Evolutionary conservation across 2,797 vertebrate species (phyloP), one percentile per base, ranked within the genome.

Genomic region (Lepus townsendii): DNA sequence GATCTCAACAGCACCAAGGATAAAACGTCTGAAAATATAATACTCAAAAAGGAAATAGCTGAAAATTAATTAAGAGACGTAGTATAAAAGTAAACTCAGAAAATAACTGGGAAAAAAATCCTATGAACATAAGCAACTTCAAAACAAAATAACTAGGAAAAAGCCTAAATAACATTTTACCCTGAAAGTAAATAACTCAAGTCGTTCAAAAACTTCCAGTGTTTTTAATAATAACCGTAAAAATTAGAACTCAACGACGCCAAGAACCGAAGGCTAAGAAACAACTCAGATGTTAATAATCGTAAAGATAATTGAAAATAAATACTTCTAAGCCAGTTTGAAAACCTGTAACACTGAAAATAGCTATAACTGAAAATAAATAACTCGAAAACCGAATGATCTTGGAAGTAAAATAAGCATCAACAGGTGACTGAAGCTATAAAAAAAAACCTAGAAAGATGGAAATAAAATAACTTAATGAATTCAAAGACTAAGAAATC

Each of bases 41-140:
- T 26, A 38, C 14, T 93, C 1, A 71, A 83, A 82, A 86, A 88
- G 69, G 12, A 27, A 90, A 69, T 52, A 79, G 60, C 47, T 88
- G 8, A 69, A 94, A 96, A 62, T 87, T 82, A 88, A 86, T 42
- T 95, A 69, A 90, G 92, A 76, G 62, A 7, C 12, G 80, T 0
- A 68, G 66, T 60, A 2, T 62, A 82, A 80, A 92, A 96, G 60
- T 79, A 87, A 89, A 85, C 24, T n/a, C 14, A 75, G 35, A 84
- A 96, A 91, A 80, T 38, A 78, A 90, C n/a, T 42, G 35, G 71
- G 77, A 76, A 88, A 57, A 68, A 83, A 54, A 42, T n/a, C 27
- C n/a, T 47, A 20, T 30, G 24, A 78, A 27, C 7, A 47, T 42
- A 73, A 88, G 17, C 38, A 73, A 83, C 26, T 76, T 17, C 71